These are phyloP conservation scores for Poeciliopsis infans DNA, from an alignment of 2,797 vertebrate species.

Conservation along the genomic window DNA sequence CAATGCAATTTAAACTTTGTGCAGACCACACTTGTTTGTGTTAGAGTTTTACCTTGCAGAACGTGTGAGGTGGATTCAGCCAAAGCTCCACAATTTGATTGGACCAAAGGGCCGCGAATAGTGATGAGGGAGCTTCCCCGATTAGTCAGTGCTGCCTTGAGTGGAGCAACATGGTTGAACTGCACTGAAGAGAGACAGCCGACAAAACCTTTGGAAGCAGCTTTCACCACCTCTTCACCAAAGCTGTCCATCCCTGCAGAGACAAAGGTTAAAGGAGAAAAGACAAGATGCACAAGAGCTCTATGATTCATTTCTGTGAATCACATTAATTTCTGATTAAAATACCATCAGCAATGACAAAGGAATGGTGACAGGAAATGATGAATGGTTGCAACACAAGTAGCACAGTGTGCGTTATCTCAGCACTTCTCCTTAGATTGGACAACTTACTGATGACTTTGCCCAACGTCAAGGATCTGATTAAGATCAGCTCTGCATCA, in stretches of 20 bases:
- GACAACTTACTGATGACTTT: constrained; percentile 87
- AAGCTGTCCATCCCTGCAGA: constrained; percentile 81
- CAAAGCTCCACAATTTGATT: constrained; percentile 86
- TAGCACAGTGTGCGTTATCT: not conserved
- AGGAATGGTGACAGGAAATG: not conserved
- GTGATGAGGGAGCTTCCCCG: constrained; percentile 84
- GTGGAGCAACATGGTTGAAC: constrained; percentile 90
- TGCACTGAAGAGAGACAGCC: constrained; percentile 95
- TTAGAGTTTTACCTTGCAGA: constrained; percentile 84
- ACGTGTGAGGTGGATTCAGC: constrained; percentile 84
- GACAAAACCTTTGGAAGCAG: constrained; percentile 87
- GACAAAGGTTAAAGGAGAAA: not conserved
- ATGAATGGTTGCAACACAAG: not conserved
- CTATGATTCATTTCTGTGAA: not conserved
- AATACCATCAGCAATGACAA: not conserved
- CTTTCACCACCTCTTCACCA: constrained; percentile 84
- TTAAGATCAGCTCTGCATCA: constrained; percentile 85
- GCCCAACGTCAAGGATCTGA: constrained; percentile 90
- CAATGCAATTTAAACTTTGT: not conserved
- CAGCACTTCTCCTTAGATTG: constrained; percentile 16
- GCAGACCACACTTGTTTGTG: not conserved
- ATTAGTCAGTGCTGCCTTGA: constrained; percentile 93
- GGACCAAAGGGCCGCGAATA: constrained; percentile 83
- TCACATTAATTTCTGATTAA: not conserved
- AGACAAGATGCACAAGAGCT: not conserved